Evolutionary conservation across 2,797 vertebrate genomes (phyloP), one percentile per base, ranked within the genome.

Genomic region (Aldrovandia affinis): DNA sequence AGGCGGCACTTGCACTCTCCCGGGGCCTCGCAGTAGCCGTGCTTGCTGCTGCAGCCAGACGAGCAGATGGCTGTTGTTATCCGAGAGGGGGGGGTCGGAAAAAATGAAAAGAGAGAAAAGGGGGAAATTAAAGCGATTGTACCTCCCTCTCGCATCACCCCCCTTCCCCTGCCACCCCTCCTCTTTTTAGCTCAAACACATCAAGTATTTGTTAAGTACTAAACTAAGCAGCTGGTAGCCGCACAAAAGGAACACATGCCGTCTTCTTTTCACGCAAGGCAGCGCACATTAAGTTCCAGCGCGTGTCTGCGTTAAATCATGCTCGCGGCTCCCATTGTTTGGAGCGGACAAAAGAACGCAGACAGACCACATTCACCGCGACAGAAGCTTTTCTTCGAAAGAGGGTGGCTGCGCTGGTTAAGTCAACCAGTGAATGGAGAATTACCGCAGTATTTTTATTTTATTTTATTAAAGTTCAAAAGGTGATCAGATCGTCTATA

Each of bases 61-160:
- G 92, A 93, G 87, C 97, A 98, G 70, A 95, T 92, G 61, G 95
- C 97, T 98, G 94, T 89, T 89, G 92, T n/a, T n/a, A n/a, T 90
- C 91, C 92, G 87, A 85, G 86, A 61, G 77, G 79, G 82, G 83
- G n/a, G n/a, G n/a, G n/a, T n/a, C n/a, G n/a, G n/a, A n/a, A n/a
- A 52, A 81, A 65, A 63, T 50, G 63, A 73, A 50, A 86, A 86
- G 81, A 30, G 80, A 63, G 39, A 86, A 84, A n/a, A 84, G 77
- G 84, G 85, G 81, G 83, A 75, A 86, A 90, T 92, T 90, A 90
- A 88, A 90, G 89, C 83, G 83, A 86, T 87, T 81, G 81, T 80
- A 55, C 86, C 54, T 30, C 68, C 25, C 91, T 88, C 89, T 85
- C 73, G 14, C 82, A 87, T 89, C 88, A 90, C 79, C 79, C 83